These are phyloP conservation scores for Telmatherina bonti DNA, from an alignment of 2,797 vertebrate species.

Conservation along the genomic window DNA sequence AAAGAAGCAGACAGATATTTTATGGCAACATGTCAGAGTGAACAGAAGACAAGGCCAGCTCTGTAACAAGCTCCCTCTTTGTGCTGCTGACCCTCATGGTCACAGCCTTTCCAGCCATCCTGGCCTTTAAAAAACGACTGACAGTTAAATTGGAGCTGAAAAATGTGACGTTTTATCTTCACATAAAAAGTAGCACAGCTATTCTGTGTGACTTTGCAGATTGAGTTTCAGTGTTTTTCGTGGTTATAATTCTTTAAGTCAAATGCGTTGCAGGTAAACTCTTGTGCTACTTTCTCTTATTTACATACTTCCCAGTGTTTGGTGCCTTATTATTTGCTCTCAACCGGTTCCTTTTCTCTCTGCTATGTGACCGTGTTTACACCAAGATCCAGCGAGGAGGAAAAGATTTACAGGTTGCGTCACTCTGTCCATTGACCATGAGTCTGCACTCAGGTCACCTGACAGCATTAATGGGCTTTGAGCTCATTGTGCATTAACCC, in stretches of 20 bases:
- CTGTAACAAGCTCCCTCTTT: constrained; percentile 67
- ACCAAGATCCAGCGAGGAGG: constrained; percentile 46
- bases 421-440: constrained; percentile 53
- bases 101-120: constrained; percentile 55
- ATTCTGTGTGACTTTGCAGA: constrained; percentile 15
- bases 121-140: constrained; percentile 63
- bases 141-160: constrained; percentile 44
- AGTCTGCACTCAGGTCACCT: constrained; percentile 53
- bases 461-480: constrained; percentile 58
- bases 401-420: constrained; percentile 60
- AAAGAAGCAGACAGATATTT: constrained; percentile 26
- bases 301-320: constrained; percentile 1
- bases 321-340: background rate
- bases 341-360: background rate
- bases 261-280: constrained; percentile 23
- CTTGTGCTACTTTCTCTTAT: background rate
- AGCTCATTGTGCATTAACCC: constrained; percentile 46
- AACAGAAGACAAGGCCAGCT: constrained; percentile 40
- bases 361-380: constrained; percentile 63
- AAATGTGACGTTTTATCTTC: constrained; percentile 35
- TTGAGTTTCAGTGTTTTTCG: constrained; percentile 10
- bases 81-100: constrained; percentile 54
- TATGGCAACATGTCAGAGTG: constrained; percentile 24
- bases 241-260: background rate
- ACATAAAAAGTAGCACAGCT: constrained; percentile 30